Percentiles rank a stretch among this genome's conserved stretches.
Evolutionary conservation across 2,113 vertebrate genomes (phyloP).

Genomic region (Panthera uncia): DNA sequence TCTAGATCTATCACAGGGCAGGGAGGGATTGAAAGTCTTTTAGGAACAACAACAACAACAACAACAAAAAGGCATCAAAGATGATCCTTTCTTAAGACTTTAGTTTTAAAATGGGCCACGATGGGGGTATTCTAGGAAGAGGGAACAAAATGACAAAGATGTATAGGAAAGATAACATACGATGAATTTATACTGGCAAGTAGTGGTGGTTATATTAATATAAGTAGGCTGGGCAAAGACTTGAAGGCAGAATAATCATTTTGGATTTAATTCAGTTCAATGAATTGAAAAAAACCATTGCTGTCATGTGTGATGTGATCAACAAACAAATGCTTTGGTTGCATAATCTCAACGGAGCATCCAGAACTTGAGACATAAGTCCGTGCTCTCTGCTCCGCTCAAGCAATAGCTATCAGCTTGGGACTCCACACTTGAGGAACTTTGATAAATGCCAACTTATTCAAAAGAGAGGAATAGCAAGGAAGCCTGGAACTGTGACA

Average conservation of each 20-base stretch:
- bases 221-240: background rate
- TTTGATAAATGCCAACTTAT: background rate
- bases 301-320: background rate
- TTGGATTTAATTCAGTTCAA: constrained; percentile 1
- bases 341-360: background rate
- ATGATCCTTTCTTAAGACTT: background rate
- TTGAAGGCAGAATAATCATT: background rate
- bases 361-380: background rate
- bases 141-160: background rate
- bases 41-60: background rate
- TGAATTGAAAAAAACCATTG: background rate
- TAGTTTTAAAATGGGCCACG: background rate
- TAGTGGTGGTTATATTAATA: background rate
- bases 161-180: background rate
- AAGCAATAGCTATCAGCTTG: background rate
- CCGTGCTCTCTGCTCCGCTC: background rate
- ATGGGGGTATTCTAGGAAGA: background rate
- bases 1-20: background rate
- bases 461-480: background rate
- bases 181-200: background rate
- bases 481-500: background rate
- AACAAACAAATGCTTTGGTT: background rate
- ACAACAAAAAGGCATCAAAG: background rate
- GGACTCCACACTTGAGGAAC: background rate
- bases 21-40: background rate